Base-by-base conservation (phyloP, 1,140 invertebrate genomes). In the Palaemon carinicauda region DNA sequence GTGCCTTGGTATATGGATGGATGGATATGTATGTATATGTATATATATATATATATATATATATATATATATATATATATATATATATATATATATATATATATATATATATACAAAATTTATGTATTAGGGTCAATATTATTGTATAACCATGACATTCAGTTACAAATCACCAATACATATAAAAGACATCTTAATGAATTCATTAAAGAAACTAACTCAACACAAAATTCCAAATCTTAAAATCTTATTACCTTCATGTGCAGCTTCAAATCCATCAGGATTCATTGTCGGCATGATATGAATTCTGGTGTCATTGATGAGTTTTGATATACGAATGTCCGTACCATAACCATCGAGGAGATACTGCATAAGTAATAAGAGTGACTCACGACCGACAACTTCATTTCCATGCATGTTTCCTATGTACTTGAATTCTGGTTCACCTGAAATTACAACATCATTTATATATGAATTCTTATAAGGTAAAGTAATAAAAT, bases 351-450 rank as follows among this genome's bases (percentile, higher is more conserved):
- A 99, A 90, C 96, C 94, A 91, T 98, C 95, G 90, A 97, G 97
- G 31, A 99, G 92, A 91, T 97, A 96, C 89, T 96, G 95, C 54
- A 96, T 94, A 2, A 99, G 91, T 19, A 96, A 92, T 0, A 99
- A 90, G 0, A 98, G 92, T 89, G 98, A 91, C 92, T 98, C 98
- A 87, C 95, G 93, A 7, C 97, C 97, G n/a, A 98, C 95, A 0
- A 96, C 96, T 93, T 99, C 98, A 91, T 99, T 98, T 24, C 98
- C 98, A 91, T 99, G 98, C 96, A 99, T 99, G 91, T 99, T 99
- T 1, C 94, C 97, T 41, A 99, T 93, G 91, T 97, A 97, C 91
- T 98, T 99, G 89, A 99, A 95, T 92, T 98, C 97, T 0, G 97
- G 97, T 91, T 96, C 95, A 41, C 94, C 94, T 94, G 88, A 19